These are phyloP conservation scores for Oncorhynchus mykiss DNA, from an alignment of 2,113 vertebrate species.

Conservation along the genomic window DNA sequence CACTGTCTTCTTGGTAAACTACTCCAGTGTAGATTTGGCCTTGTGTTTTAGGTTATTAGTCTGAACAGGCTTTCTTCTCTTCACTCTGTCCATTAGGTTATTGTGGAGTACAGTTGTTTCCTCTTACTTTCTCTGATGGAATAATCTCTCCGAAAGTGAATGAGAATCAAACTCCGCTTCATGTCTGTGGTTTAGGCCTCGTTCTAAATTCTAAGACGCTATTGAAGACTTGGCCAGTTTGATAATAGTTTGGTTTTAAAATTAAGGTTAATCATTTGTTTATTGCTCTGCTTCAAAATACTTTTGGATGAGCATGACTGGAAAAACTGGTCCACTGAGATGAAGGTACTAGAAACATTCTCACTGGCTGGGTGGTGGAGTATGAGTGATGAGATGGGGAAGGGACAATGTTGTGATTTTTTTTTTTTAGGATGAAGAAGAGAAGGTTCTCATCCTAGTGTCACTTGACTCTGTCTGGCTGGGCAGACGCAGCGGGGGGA, in stretches of 20 bases:
- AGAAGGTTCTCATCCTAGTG: not conserved
- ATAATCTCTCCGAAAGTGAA: too few relatives aligned
- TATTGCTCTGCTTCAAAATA: not conserved
- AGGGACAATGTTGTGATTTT: not conserved
- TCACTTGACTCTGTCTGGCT: not conserved
- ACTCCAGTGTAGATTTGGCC: too few relatives aligned
- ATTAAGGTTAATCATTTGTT: not conserved
- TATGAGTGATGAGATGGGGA: not conserved
- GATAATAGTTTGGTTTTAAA: not conserved
- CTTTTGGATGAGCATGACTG: not conserved
- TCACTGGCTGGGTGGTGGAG: not conserved
- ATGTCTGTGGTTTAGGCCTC: not conserved
- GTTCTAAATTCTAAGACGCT: too few relatives aligned
- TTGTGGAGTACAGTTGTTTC: too few relatives aligned
- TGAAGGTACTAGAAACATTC: not conserved
- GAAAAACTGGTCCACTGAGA: not conserved
- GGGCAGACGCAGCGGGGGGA: conserved; percentile 75
- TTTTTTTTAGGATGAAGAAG: not conserved
- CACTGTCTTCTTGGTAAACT: too few relatives aligned
- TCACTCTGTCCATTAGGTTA: too few relatives aligned
- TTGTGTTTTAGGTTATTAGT: too few relatives aligned
- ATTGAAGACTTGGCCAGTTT: too few relatives aligned
- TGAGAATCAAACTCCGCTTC: not conserved
- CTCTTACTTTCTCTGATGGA: too few relatives aligned
- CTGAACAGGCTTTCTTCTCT: too few relatives aligned